Evolutionary conservation across 2,888 invertebrate species (phyloP), one percentile per base, ranked within the genome.

Genomic region (Nymphalis urticae): DNA sequence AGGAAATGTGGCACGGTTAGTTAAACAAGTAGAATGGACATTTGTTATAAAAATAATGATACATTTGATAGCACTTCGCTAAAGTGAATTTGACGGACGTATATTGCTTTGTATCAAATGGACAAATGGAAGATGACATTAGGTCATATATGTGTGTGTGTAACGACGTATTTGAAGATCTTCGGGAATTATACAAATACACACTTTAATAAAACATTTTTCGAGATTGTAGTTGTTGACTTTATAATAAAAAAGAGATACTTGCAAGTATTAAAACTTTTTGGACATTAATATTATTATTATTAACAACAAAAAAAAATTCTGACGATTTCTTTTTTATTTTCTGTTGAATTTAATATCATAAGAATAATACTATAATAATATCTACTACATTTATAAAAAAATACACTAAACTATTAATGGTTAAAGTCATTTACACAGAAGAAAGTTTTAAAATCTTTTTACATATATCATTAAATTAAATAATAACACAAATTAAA

Each of bases 11-110:
- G 78, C 78, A 82, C 81, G 85, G 85, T 88, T 89, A 85, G 85
- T 88, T 87, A 85, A 83, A 88, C 87, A 88, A 84, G 84, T 81
- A 85, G 85, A 87, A 86, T 87, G 84, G 84, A 81, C 84, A 82
- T 82, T 79, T 80, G 79, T 79, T 82, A 76, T 68, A 84, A 81
- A 83, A 84, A 87, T 85, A 85, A 84, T 82, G 80, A 83, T 80
- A 79, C 80, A 77, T 75, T 77, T 78, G 79, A 79, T 81, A 75
- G 80, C 76, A 80, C 78, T 69, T 70, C 72, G 66, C 80, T 83
- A 76, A 77, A 76, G 75, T 76, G 76, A 79, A 77, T 75, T 76
- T 72, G 69, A 72, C 70, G 71, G 68, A 65, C 70, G 61, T 63
- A 70, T 67, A 73, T 74, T 72, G 62, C 66, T 73, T 72, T 72